Evolutionary conservation across 2,113 vertebrate genomes (phyloP).

Genomic region (Panthera leo): DNA sequence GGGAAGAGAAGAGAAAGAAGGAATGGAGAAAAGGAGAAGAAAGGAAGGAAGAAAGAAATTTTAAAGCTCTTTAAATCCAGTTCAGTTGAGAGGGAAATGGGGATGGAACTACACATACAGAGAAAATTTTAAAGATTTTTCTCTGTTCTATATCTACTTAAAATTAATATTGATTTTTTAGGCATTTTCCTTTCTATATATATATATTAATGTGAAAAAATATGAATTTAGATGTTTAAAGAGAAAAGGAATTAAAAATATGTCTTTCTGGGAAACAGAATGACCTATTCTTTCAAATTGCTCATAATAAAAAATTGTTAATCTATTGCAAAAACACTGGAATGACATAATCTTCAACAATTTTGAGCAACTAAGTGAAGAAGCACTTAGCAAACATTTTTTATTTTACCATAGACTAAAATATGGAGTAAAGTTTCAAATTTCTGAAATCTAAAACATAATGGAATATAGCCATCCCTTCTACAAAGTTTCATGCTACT

Average conservation of each 20-base stretch:
- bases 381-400: neutral
- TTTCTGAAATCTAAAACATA: slow-evolving; percentile 19
- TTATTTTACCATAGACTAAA: slow-evolving; percentile 41
- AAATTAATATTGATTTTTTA: slow-evolving; percentile 39
- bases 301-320: neutral
- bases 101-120: neutral
- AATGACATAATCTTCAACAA: neutral
- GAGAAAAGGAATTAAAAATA: neutral
- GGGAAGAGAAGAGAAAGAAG: neutral
- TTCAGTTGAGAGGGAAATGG: neutral
- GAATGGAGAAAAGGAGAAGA: neutral
- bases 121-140: neutral
- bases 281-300: neutral
- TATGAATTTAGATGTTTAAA: neutral
- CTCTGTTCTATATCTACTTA: neutral
- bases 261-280: neutral
- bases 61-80: neutral
- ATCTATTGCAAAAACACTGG: slow-evolving; percentile 3
- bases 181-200: neutral
- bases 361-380: neutral
- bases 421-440: neutral
- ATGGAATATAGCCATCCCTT: neutral
- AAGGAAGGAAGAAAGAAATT: neutral
- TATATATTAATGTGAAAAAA: slow-evolving; percentile 16
- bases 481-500: neutral